These are phyloP conservation scores for Thrips palmi DNA, from an alignment of 1,140 invertebrate genomes.

Conservation along the genomic window DNA sequence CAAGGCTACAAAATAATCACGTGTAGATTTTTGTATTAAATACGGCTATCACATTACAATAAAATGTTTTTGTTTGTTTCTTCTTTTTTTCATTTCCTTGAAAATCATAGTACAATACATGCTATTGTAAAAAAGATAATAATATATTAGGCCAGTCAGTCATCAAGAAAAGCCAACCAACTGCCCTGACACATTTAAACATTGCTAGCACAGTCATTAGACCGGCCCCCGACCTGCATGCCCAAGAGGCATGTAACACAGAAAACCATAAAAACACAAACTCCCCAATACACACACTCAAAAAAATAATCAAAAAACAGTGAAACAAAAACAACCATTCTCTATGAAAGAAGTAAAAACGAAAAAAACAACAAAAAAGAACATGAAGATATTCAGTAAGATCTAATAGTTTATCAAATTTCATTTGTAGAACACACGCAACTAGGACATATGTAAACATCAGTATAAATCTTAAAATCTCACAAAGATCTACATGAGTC, in stretches of 20 bases:
- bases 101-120: not conserved
- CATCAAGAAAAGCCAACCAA: no score
- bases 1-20: conserved; percentile 12
- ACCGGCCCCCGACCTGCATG: conserved; percentile 5
- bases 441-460: conserved; percentile 8
- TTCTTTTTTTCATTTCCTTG: conserved; percentile 4
- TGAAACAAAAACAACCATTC: not conserved
- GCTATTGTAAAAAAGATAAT: conserved; percentile 4
- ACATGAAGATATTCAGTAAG: conserved; percentile 7
- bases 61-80: conserved; percentile 4
- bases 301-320: conserved; percentile 10
- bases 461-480: conserved; percentile 11
- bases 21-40: conserved; percentile 12
- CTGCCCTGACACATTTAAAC: no score
- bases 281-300: conserved; percentile 9
- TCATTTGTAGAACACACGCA: conserved; percentile 8
- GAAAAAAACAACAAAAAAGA: conserved; percentile 9
- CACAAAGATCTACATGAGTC: conserved; percentile 11
- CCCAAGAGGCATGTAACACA: conserved; percentile 10
- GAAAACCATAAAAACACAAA: conserved; percentile 12
- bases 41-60: conserved; percentile 13
- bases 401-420: conserved; percentile 11
- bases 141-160: conserved; percentile 11
- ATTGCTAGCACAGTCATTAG: no score
- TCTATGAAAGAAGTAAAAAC: not conserved